Evolutionary conservation across 1,140 invertebrate genomes (phyloP).

Genomic region (Grapholita molesta): DNA sequence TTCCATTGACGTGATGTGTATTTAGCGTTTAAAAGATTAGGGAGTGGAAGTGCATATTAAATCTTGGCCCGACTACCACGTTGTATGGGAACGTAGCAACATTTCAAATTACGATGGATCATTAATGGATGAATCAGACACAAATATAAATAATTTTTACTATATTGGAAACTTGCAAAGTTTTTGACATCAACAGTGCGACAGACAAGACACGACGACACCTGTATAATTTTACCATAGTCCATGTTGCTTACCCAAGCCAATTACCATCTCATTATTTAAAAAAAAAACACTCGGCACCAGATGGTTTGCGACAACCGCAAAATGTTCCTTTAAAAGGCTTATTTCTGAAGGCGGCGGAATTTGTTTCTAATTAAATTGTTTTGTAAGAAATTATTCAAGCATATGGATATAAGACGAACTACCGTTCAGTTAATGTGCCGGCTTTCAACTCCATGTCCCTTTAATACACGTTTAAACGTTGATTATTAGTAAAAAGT

Average conservation of each 20-base stretch:
- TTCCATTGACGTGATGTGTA: too few relatives aligned
- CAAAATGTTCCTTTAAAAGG: background rate
- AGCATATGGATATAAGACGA: background rate
- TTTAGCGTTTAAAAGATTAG: background rate
- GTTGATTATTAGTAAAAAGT: too few relatives aligned
- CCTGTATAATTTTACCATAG: background rate
- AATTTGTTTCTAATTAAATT: background rate
- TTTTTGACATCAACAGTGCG: too few relatives aligned
- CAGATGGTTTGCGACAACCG: background rate
- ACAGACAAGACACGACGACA: too few relatives aligned
- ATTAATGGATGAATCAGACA: too few relatives aligned
- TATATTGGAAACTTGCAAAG: too few relatives aligned
- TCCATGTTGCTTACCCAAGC: background rate
- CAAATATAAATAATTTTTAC: too few relatives aligned
- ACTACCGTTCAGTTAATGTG: background rate
- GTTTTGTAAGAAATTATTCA: background rate
- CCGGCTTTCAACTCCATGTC: background rate
- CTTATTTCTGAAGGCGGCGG: background rate
- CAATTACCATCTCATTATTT: background rate
- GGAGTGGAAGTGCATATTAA: background rate
- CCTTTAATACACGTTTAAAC: background rate
- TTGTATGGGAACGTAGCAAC: too few relatives aligned
- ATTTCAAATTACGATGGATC: too few relatives aligned
- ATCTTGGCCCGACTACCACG: too few relatives aligned
- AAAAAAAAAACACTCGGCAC: background rate